Percentiles rank a stretch among this genome's conserved stretches.
Evolutionary conservation across 2,113 vertebrate species (phyloP).

Genomic region (Aphelocoma coerulescens): DNA sequence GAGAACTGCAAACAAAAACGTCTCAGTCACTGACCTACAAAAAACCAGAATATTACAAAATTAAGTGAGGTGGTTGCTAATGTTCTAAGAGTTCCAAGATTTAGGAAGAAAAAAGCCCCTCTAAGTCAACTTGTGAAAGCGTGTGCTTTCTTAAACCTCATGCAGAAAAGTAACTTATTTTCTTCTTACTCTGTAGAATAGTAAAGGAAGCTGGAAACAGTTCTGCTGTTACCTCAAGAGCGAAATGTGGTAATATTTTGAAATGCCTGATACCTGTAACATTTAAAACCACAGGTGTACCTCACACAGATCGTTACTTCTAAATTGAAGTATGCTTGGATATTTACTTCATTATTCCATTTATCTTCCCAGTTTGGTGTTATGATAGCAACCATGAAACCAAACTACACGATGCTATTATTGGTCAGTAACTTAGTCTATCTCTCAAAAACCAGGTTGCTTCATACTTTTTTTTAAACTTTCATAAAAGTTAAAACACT

Average conservation of each 20-base stretch:
- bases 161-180: background rate
- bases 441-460: background rate
- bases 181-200: background rate
- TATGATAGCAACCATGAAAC: background rate
- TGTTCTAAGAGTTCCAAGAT: background rate
- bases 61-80: background rate
- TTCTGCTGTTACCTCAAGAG: background rate
- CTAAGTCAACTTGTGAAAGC: background rate
- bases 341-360: background rate
- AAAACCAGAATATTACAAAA: background rate
- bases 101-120: background rate
- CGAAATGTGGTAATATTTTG: background rate
- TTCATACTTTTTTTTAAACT: background rate
- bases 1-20: slow-evolving; percentile 88
- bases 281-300: background rate
- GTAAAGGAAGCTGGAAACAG: background rate
- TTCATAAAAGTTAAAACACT: background rate
- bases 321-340: background rate
- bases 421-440: background rate
- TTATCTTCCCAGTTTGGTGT: background rate
- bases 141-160: background rate
- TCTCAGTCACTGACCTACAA: slow-evolving; percentile 86
- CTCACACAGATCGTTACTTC: background rate
- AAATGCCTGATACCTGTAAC: background rate
- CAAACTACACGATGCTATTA: background rate